Evolutionary conservation across 2,797 vertebrate species (phyloP).

Genomic region (Coranthus polyacanthus): DNA sequence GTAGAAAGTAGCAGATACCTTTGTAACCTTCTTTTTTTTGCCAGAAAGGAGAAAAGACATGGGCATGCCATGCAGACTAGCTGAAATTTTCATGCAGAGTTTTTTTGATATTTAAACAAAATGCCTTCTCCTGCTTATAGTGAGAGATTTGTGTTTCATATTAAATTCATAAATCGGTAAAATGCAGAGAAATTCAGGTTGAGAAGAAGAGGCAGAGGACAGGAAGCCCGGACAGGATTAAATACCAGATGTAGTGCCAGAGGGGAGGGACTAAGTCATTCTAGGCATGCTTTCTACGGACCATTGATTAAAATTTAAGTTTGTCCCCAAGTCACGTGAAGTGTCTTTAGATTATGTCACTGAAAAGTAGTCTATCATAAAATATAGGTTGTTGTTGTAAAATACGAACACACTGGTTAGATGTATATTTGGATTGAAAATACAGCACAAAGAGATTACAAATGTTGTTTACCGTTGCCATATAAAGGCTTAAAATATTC

Average conservation of each 20-base stretch:
- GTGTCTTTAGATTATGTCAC: slow-evolving; percentile 5
- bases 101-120: not conserved
- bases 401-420: no score
- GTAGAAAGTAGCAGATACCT: slow-evolving; percentile 47
- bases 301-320: slow-evolving; percentile 22
- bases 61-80: not conserved
- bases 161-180: not conserved
- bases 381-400: no score
- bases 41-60: slow-evolving; percentile 23
- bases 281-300: slow-evolving; percentile 10
- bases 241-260: slow-evolving; percentile 26
- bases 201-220: slow-evolving; percentile 15
- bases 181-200: not conserved
- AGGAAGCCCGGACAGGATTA: slow-evolving; percentile 28
- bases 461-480: no score
- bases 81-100: slow-evolving; percentile 2
- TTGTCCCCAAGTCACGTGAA: slow-evolving; percentile 9
- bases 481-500: slow-evolving; percentile 22
- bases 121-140: not conserved
- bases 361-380: not conserved
- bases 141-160: not conserved
- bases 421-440: no score
- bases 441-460: no score
- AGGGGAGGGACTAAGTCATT: slow-evolving; percentile 23
- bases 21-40: slow-evolving; percentile 38